Evolutionary conservation across 2,113 vertebrate species (phyloP).

Genomic region (Symphodus melops): DNA sequence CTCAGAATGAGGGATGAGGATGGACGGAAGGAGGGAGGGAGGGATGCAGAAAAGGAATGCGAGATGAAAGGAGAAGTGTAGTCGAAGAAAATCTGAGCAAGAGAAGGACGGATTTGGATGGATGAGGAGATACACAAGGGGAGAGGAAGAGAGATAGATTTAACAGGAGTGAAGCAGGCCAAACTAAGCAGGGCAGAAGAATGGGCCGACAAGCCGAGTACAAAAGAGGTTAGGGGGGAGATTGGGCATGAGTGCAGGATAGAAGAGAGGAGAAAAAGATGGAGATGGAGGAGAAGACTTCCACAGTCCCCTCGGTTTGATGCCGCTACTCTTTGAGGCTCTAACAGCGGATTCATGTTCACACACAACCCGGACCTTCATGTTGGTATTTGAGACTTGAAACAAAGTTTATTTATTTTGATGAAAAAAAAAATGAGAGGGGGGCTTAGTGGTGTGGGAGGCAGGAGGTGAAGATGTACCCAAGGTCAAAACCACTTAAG

Average conservation of each 20-base stretch:
- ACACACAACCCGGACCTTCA: slow-evolving; percentile 30
- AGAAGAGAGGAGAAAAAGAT: slow-evolving; percentile 48
- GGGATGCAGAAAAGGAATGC: slow-evolving; percentile 66
- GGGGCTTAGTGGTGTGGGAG: slow-evolving; percentile 14
- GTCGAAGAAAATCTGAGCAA: slow-evolving; percentile 68
- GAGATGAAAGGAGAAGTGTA: slow-evolving; percentile 70
- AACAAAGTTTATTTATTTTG: slow-evolving; percentile 76
- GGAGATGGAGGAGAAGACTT: slow-evolving; percentile 48
- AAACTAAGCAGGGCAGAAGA: slow-evolving; percentile 71
- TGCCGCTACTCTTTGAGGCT: slow-evolving; percentile 60
- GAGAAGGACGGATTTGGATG: slow-evolving; percentile 66
- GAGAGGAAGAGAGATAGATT: slow-evolving; percentile 40
- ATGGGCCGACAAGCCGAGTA: slow-evolving; percentile 56
- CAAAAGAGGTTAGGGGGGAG: slow-evolving; percentile 66
- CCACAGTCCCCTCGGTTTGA: slow-evolving; percentile 64
- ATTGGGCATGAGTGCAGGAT: slow-evolving; percentile 34
- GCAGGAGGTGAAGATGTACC: slow-evolving; percentile 48
- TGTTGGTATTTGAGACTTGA: slow-evolving; percentile 43
- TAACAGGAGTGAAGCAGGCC: slow-evolving; percentile 67
- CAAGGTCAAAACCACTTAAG: slow-evolving; percentile 84
- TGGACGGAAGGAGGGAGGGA: slow-evolving; percentile 55
- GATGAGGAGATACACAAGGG: slow-evolving; percentile 51
- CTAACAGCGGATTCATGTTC: slow-evolving; percentile 52
- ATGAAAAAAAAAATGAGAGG: slow-evolving; percentile 4
- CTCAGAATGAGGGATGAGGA: slow-evolving; percentile 77